phyloP scores from a whole-genome alignment of 92 coral and sea anemone species.

The Zoanthus gigantus region DNA sequence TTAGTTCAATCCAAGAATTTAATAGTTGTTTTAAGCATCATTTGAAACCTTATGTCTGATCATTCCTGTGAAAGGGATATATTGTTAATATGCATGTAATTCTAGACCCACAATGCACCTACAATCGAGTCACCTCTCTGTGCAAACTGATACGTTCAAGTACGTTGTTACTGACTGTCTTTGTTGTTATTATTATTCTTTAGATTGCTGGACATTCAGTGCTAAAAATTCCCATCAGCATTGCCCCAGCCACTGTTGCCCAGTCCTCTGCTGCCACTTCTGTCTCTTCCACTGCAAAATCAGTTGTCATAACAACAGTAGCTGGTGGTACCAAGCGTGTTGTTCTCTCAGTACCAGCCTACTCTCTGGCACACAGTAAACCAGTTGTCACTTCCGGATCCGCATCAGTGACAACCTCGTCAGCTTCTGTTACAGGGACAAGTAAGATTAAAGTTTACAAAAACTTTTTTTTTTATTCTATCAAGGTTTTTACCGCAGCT shows the following conservation, averaged over 20 bases:
- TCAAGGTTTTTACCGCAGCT: too few relatives aligned
- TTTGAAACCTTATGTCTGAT: too few relatives aligned
- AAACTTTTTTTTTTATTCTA: too few relatives aligned
- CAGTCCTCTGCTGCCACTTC: conserved; percentile 35
- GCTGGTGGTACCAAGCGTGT: conserved; percentile 89
- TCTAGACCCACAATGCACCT: too few relatives aligned
- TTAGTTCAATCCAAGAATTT: too few relatives aligned
- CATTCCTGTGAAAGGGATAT: too few relatives aligned
- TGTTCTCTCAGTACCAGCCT: conserved; percentile 86
- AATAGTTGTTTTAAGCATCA: too few relatives aligned
- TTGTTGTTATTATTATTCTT: background rate
- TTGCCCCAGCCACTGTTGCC: conserved; percentile 31
- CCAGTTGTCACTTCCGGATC: conserved; percentile 25
- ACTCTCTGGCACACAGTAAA: conserved; percentile 38
- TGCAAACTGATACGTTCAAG: too few relatives aligned
- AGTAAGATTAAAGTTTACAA: too few relatives aligned
- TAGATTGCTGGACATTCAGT: conserved; percentile 50
- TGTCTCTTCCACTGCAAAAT: conserved; percentile 65
- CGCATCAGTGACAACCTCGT: background rate
- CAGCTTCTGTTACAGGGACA: background rate
- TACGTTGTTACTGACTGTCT: too few relatives aligned
- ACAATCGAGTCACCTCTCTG: too few relatives aligned
- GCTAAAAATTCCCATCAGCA: conserved; percentile 61
- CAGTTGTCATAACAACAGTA: conserved; percentile 89
- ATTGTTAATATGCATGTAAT: too few relatives aligned